Percentiles rank a stretch among this genome's conserved stretches.
These are phyloP conservation scores for Dicentrarchus labrax DNA, from an alignment of 2,113 vertebrate genomes.

Conservation along the genomic window DNA sequence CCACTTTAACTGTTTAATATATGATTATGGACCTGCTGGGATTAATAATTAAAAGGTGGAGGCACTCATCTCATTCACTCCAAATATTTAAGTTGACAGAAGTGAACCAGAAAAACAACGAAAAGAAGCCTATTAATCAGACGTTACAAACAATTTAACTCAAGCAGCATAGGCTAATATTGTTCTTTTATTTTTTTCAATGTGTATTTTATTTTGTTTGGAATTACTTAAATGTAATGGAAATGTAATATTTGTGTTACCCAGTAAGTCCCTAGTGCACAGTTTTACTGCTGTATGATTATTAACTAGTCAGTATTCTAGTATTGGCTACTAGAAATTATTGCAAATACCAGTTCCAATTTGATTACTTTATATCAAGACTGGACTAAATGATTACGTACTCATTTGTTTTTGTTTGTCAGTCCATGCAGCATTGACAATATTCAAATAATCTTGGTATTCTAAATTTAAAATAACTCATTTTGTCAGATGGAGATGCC, in stretches of 20 bases:
- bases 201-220: not conserved
- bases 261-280: not conserved
- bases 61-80: not conserved
- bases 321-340: not conserved
- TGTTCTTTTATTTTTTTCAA: not conserved
- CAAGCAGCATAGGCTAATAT: no score
- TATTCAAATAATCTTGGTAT: not conserved
- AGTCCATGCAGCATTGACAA: not conserved
- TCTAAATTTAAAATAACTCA: no score
- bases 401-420: not conserved
- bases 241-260: not conserved
- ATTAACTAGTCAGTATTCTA: not conserved
- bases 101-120: not conserved
- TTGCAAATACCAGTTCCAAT: no score
- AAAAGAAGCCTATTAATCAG: not conserved
- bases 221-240: not conserved
- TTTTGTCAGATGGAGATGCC: constrained; percentile 51
- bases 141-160: not conserved
- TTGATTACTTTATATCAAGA: not conserved
- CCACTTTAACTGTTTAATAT: not conserved
- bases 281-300: not conserved
- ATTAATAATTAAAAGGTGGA: not conserved
- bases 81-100: no score
- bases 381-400: not conserved
- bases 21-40: not conserved